phyloP scores from a whole-genome alignment of 1,140 invertebrate genomes.

The Scaptomyza montana region DNA sequence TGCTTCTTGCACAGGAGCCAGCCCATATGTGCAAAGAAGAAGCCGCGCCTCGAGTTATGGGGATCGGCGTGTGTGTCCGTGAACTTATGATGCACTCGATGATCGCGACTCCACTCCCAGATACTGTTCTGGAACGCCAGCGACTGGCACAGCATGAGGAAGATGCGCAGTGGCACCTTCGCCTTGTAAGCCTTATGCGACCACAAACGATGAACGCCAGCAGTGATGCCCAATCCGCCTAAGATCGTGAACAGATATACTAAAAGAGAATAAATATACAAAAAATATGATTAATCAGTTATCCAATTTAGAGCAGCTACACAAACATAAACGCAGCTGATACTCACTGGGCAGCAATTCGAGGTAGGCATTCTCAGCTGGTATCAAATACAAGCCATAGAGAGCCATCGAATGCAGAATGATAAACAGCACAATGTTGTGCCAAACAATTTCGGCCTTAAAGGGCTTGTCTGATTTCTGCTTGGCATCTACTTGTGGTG shows the following conservation, averaged over 20 bases:
- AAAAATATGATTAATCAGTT: background rate
- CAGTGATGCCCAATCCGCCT: constrained; percentile 89
- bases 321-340: too few species aligned
- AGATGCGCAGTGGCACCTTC: constrained; percentile 87
- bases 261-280: background rate
- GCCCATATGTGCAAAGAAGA: constrained; percentile 88
- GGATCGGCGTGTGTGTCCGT: constrained; percentile 88
- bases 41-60: constrained; percentile 87
- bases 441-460: constrained; percentile 88
- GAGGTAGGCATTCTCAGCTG: constrained; percentile 86
- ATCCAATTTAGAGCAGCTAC: background rate
- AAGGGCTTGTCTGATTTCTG: constrained; percentile 49
- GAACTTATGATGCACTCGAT: constrained; percentile 88
- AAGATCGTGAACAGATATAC: constrained; percentile 65
- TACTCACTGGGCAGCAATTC: constrained; percentile 87
- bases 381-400: constrained; percentile 87
- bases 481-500: constrained; percentile 11
- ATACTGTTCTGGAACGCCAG: constrained; percentile 85
- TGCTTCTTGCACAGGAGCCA: constrained; percentile 87
- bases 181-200: constrained; percentile 93
- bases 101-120: constrained; percentile 86
- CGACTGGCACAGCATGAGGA: constrained; percentile 85
- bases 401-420: constrained; percentile 88
- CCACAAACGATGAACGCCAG: constrained; percentile 93
- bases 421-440: constrained; percentile 88